A percentile compares a stretch with the other conserved stretches of the same genome.
Evolutionary conservation across 2,113 vertebrate species (phyloP).

Genomic region (Amblyopsis rosae): DNA sequence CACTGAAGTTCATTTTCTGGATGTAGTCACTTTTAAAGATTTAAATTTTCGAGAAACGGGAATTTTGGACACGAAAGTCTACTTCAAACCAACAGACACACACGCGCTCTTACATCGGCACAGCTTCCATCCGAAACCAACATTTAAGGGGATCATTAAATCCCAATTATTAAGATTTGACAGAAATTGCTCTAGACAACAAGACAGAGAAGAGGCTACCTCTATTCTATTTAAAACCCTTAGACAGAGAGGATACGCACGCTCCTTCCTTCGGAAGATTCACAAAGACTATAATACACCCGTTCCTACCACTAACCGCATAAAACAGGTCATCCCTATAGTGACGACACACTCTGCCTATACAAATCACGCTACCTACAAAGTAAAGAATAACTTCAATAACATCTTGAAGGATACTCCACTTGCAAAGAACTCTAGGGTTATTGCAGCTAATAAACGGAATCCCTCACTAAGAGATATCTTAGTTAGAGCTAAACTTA

Average conservation of each 20-base stretch:
- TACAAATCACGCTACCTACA: no score
- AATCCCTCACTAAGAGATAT: no score
- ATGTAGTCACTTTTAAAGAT: not conserved
- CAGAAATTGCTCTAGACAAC: not conserved
- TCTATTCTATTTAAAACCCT: not conserved
- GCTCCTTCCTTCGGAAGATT: not conserved
- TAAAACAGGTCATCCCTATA: not conserved
- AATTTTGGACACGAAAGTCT: not conserved
- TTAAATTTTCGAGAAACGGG: constrained; percentile 9
- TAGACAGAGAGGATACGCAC: not conserved
- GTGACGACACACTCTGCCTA: no score
- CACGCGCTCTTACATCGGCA: not conserved
- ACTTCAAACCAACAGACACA: not conserved
- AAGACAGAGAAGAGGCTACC: not conserved
- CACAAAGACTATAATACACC: not conserved
- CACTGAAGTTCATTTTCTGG: not conserved
- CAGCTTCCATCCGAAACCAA: not conserved
- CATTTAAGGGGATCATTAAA: not conserved
- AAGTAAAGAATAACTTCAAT: no score
- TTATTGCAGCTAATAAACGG: no score
- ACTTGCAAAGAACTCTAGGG: no score
- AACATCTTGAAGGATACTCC: no score
- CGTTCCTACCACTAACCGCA: no score
- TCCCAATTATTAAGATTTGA: not conserved
- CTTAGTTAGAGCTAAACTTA: no score